Conservation (phyloP, 2,113 vertebrate species). For the Catharus fuscescens region DNA sequence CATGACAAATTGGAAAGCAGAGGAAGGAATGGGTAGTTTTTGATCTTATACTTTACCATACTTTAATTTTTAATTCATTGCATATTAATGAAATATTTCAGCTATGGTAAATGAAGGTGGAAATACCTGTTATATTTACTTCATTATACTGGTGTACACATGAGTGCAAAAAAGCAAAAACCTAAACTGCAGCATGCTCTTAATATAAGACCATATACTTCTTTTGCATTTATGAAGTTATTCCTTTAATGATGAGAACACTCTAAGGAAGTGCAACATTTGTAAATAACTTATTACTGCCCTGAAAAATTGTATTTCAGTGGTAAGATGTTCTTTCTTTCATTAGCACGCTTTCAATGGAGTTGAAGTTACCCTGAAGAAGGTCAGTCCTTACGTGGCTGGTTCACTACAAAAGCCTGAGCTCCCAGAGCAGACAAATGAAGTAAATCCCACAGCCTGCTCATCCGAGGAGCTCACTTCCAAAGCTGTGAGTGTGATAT, state of each 20-base stretch:
- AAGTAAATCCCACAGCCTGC: not conserved
- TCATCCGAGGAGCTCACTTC: not conserved
- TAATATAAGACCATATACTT: not conserved
- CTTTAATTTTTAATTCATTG: not conserved
- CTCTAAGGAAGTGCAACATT: not conserved
- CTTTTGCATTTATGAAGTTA: not conserved
- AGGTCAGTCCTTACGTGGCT: not conserved
- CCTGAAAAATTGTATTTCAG: not conserved
- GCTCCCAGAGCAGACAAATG: not conserved
- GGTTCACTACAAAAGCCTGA: not conserved
- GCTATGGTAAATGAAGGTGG: not conserved
- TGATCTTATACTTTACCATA: not conserved
- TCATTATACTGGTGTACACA: not conserved
- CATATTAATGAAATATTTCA: not conserved
- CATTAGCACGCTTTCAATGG: slow-evolving; percentile 45
- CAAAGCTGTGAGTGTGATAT: slow-evolving; percentile 31
- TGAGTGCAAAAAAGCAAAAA: not conserved
- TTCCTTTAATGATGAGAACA: not conserved
- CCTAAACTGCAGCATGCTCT: not conserved
- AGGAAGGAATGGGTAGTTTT: not conserved
- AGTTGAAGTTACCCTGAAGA: slow-evolving; percentile 52
- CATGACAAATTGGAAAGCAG: not conserved
- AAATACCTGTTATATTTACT: not conserved
- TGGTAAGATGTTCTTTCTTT: not conserved
- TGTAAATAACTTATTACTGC: not conserved